Conservation (phyloP, 92 coral and sea anemone genomes). For the Parazoanthus swiftii region DNA sequence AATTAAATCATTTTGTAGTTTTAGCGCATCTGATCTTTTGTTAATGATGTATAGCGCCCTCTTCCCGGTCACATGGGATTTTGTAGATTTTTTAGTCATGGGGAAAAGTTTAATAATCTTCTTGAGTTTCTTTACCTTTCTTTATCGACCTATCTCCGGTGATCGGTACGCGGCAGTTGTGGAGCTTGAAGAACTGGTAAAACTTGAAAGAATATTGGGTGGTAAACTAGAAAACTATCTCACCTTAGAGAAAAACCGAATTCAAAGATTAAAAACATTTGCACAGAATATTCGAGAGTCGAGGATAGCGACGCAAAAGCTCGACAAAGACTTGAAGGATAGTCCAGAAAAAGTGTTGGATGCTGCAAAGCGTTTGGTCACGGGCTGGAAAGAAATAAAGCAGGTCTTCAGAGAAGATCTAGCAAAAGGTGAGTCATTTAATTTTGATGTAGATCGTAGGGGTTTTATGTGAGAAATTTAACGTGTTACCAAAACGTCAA, state of each 20-base stretch:
- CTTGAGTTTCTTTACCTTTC: not conserved
- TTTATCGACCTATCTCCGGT: not conserved
- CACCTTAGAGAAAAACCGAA: slow-evolving; percentile 48
- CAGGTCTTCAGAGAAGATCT: slow-evolving; percentile 43
- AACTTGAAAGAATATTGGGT: slow-evolving; percentile 69
- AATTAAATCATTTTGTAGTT: not conserved
- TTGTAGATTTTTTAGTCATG: not conserved
- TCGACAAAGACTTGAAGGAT: slow-evolving; percentile 45
- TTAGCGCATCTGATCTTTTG: slow-evolving; percentile 21
- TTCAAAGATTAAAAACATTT: slow-evolving; percentile 53
- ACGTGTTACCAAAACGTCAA: not conserved
- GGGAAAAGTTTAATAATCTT: not conserved
- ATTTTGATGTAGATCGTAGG: not conserved
- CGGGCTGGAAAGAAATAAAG: slow-evolving; percentile 68
- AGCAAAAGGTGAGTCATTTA: slow-evolving; percentile 63
- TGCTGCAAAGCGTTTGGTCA: slow-evolving; percentile 62
- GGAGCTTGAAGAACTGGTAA: slow-evolving; percentile 69
- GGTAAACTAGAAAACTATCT: slow-evolving; percentile 61
- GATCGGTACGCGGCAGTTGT: slow-evolving; percentile 73
- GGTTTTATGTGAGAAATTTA: too few species aligned
- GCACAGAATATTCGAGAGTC: slow-evolving; percentile 61
- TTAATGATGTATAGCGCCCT: slow-evolving; percentile 6
- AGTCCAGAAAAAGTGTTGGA: slow-evolving; percentile 58
- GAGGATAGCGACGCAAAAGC: slow-evolving; percentile 37
- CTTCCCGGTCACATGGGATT: not conserved